Percentiles rank a stretch among this genome's conserved stretches.
phyloP scores from a whole-genome alignment of 1,140 invertebrate genomes.

The Drosophila sulfurigaster region DNA sequence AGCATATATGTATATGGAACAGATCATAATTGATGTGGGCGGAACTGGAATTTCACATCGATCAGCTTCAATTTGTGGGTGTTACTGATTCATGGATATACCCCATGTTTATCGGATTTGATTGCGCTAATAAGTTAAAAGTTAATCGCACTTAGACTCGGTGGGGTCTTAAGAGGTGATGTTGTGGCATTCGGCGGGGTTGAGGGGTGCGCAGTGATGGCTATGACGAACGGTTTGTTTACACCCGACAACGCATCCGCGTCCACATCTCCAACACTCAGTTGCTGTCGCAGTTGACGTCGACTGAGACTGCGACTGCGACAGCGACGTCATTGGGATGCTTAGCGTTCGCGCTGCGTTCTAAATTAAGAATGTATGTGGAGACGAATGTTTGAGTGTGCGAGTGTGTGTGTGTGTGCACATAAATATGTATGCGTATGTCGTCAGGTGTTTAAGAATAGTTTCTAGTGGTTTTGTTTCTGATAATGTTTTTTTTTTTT shows the following conservation, averaged over 20 bases:
- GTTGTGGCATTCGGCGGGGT: background rate
- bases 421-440: conserved; percentile 42
- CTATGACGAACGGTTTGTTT: conserved; percentile 73
- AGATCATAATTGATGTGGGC: background rate
- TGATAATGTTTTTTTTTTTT: conserved; percentile 53
- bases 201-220: background rate
- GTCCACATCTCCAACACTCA: background rate
- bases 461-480: conserved; percentile 71
- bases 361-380: conserved; percentile 63
- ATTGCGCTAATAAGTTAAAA: conserved; percentile 20
- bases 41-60: conserved; percentile 2
- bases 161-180: conserved; percentile 44
- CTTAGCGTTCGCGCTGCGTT: conserved; percentile 68
- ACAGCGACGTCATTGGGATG: conserved; percentile 21
- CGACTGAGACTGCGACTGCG: background rate
- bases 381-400: background rate
- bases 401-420: conserved; percentile 8
- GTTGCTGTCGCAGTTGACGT: conserved; percentile 12
- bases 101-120: conserved; percentile 24
- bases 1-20: background rate
- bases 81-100: conserved; percentile 10
- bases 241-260: conserved; percentile 46
- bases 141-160: conserved; percentile 72
- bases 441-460: conserved; percentile 81
- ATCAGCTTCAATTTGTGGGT: background rate